Conservation (phyloP, 2,888 invertebrate genomes). For the Argyra leucocephala region DNA sequence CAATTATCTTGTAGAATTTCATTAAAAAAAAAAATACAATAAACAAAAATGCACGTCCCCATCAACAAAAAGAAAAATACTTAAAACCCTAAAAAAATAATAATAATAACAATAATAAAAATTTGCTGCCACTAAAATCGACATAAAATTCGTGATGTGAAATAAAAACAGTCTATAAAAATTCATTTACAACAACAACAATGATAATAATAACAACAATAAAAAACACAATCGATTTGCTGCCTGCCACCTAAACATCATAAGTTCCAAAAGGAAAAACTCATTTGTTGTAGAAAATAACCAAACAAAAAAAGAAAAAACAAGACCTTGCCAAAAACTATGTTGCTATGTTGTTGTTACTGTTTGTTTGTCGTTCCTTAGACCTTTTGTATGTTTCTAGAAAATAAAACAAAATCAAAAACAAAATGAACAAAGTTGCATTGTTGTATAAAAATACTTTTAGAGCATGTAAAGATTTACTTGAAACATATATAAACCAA, state of each 20-base stretch:
- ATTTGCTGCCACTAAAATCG: background rate
- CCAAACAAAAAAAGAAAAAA: background rate
- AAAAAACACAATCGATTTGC: background rate
- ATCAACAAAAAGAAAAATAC: background rate
- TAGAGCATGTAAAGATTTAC: background rate
- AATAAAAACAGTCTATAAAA: background rate
- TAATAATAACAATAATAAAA: background rate
- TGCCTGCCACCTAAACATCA: background rate
- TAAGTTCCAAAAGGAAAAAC: background rate
- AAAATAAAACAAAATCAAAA: background rate
- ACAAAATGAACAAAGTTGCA: too few species aligned
- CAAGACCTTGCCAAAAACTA: background rate
- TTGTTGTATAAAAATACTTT: too few species aligned
- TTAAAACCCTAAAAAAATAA: background rate
- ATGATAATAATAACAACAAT: background rate
- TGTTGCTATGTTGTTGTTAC: background rate
- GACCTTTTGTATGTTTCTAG: background rate
- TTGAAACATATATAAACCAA: background rate
- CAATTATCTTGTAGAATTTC: background rate
- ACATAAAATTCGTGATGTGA: constrained; percentile 4
- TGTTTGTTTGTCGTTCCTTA: background rate
- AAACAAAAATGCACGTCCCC: too few species aligned
- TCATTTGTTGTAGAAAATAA: too few species aligned
- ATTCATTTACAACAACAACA: background rate
- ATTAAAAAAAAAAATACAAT: too few species aligned